Percentiles rank a stretch among this genome's conserved stretches.
phyloP scores from a whole-genome alignment of 2,888 invertebrate genomes.

The Watsonalla binaria region DNA sequence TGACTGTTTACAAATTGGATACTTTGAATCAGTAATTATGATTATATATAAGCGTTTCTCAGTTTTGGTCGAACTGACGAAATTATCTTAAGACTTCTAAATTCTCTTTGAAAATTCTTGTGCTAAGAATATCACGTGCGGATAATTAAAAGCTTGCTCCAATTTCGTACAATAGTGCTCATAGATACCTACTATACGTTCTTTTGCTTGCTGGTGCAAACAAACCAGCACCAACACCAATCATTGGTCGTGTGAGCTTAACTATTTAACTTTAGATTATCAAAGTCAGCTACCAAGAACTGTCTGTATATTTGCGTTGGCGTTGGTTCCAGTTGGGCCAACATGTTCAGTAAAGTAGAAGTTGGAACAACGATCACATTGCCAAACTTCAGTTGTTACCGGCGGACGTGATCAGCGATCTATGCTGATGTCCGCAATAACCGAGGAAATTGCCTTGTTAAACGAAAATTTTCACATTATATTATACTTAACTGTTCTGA shows the following conservation, averaged over 20 bases:
- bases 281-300: too few species aligned
- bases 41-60: not conserved
- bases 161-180: too few species aligned
- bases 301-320: not conserved
- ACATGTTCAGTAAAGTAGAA: not conserved
- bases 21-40: not conserved
- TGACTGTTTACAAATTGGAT: not conserved
- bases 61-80: too few species aligned
- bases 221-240: too few species aligned
- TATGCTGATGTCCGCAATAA: constrained; percentile 22
- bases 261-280: too few species aligned
- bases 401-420: constrained; percentile 44
- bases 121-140: too few species aligned
- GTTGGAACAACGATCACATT: constrained; percentile 9
- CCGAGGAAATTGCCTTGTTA: constrained; percentile 11
- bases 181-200: too few species aligned
- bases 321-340: not conserved
- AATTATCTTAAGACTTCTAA: too few species aligned
- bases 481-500: constrained; percentile 1
- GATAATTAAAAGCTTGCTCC: too few species aligned
- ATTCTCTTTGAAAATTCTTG: too few species aligned
- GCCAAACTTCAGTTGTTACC: constrained; percentile 56
- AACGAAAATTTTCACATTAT: constrained; percentile 4
- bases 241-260: too few species aligned
- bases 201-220: too few species aligned